A percentile compares a stretch with the other conserved stretches of the same genome.
These are phyloP conservation scores for Aphaenogaster floridana DNA, from an alignment of 1,140 invertebrate genomes.

Conservation along the genomic window DNA sequence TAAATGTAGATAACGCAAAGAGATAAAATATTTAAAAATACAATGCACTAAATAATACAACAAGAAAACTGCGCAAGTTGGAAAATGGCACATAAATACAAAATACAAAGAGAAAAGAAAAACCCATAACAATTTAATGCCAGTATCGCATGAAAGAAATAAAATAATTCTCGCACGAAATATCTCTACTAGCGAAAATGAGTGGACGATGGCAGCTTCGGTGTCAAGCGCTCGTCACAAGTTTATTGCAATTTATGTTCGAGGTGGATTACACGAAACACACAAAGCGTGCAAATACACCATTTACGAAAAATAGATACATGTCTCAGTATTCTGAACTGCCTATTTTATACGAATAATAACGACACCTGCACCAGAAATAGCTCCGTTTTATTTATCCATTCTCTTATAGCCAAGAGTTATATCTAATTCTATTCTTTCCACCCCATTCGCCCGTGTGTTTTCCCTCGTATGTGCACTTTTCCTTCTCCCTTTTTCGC, in stretches of 20 bases:
- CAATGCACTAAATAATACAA: not conserved
- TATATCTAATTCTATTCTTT: conserved; percentile 35
- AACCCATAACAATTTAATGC: not conserved
- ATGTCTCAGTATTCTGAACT: conserved; percentile 1
- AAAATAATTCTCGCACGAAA: not conserved
- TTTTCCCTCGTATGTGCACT: not conserved
- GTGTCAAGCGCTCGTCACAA: not conserved
- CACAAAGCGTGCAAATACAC: not conserved
- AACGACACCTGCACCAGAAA: conserved; percentile 75
- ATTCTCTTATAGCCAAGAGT: conserved; percentile 7
- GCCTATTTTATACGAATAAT: conserved; percentile 67
- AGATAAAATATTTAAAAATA: not conserved
- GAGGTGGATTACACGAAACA: not conserved
- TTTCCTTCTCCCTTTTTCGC: not conserved
- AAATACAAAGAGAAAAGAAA: not conserved
- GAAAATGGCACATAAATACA: not conserved
- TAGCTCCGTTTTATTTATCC: conserved; percentile 64
- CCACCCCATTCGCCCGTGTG: not conserved
- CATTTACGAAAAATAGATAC: conserved; percentile 29
- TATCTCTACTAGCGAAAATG: not conserved
- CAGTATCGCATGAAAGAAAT: not conserved
- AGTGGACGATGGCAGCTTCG: not conserved
- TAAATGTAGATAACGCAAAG: not conserved
- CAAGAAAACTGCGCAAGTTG: no score
- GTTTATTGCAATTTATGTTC: conserved; percentile 37